These are phyloP conservation scores for Spatulosminthurus flaviceps DNA, from an alignment of 2,888 invertebrate genomes.

Conservation along the genomic window DNA sequence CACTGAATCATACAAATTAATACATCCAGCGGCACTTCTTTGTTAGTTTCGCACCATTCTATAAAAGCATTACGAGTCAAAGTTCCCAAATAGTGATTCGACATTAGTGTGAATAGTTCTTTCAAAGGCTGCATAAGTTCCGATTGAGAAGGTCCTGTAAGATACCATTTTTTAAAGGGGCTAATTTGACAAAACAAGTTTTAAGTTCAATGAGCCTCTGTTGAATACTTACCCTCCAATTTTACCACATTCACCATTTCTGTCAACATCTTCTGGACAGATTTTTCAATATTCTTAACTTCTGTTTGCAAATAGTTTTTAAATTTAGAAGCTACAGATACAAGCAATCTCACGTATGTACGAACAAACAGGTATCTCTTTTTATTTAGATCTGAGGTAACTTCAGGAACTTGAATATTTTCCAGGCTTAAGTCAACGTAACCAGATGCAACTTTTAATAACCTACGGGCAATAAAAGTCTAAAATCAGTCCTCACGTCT, in stretches of 20 bases:
- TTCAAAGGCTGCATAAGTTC: constrained; percentile 64
- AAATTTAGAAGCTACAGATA: constrained; percentile 70
- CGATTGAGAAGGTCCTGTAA: constrained; percentile 15
- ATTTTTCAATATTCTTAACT: constrained; percentile 68
- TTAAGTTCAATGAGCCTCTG: no score
- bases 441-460: constrained; percentile 73
- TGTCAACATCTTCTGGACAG: constrained; percentile 69
- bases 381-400: constrained; percentile 29
- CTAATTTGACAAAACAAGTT: no score
- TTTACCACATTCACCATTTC: constrained; percentile 55
- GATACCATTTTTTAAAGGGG: no score
- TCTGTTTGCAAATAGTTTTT: constrained; percentile 69
- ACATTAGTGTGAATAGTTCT: constrained; percentile 68
- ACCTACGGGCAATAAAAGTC: constrained; percentile 68
- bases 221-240: constrained; percentile 56
- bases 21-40: constrained; percentile 53
- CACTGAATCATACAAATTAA: constrained; percentile 54
- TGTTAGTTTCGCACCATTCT: constrained; percentile 59
- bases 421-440: constrained; percentile 67
- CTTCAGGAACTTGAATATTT: not conserved
- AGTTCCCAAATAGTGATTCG: constrained; percentile 61
- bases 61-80: constrained; percentile 59
- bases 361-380: constrained; percentile 72
- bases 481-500: no score
- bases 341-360: constrained; percentile 72